Evolutionary conservation across 1,140 invertebrate species (phyloP).

Genomic region (Neodiprion fabricii): DNA sequence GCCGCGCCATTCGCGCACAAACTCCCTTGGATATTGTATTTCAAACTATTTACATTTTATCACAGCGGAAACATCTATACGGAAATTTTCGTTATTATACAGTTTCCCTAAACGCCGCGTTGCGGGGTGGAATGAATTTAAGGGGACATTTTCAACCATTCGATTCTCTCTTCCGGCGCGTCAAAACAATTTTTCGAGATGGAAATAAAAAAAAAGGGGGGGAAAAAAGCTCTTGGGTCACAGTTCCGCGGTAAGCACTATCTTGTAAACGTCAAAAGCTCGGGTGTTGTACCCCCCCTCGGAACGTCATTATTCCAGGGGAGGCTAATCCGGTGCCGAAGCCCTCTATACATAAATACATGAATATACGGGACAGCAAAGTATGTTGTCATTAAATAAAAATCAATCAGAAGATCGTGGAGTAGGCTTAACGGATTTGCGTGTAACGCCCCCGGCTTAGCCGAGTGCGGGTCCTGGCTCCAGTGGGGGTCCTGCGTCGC

Average conservation of each 20-base stretch:
- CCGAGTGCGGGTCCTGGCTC: not conserved
- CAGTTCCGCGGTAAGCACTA: not conserved
- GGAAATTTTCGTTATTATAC: slow-evolving; percentile 17
- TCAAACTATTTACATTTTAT: slow-evolving; percentile 48
- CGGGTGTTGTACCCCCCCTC: not conserved
- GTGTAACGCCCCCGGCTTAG: slow-evolving; percentile 55
- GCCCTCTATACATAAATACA: slow-evolving; percentile 51
- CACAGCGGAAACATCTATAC: slow-evolving; percentile 34
- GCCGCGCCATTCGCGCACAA: slow-evolving; percentile 26
- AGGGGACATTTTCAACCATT: not conserved
- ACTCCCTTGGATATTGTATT: slow-evolving; percentile 41
- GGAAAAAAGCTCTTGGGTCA: no score
- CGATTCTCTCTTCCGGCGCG: no score
- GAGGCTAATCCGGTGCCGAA: slow-evolving; percentile 43
- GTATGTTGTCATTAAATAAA: slow-evolving; percentile 63
- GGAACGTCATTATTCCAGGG: slow-evolving; percentile 44
- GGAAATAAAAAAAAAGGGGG: not conserved
- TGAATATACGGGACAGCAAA: slow-evolving; percentile 48
- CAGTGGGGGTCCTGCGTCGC: slow-evolving; percentile 32
- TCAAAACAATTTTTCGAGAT: not conserved
- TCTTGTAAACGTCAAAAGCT: not conserved
- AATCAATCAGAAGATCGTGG: slow-evolving; percentile 62
- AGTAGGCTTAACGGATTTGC: slow-evolving; percentile 63
- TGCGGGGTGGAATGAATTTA: slow-evolving; percentile 26
- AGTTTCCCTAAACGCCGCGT: not conserved